A percentile compares a stretch with the other conserved stretches of the same genome.
Evolutionary conservation across 2,797 vertebrate species (phyloP).

Genomic region (Thalassophryne amazonica): DNA sequence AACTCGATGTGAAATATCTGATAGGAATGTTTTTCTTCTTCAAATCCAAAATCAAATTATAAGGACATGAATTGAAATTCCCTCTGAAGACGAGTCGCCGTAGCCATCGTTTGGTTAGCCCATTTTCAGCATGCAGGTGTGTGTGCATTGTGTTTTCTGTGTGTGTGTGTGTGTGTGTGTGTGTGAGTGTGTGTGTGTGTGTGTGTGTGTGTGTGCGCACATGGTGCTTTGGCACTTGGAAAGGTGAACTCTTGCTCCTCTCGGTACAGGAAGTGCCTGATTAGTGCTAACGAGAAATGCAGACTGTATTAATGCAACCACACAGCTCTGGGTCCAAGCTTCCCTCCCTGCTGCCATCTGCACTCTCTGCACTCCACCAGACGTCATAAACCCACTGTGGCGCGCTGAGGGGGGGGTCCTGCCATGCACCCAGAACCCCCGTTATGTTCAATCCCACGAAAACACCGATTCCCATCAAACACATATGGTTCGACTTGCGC

Average conservation of each 20-base stretch:
- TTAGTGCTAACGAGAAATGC: constrained; percentile 83
- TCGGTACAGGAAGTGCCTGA: constrained; percentile 82
- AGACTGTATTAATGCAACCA: constrained; percentile 85
- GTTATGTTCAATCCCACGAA: constrained; percentile 27
- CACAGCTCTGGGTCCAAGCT: constrained; percentile 69
- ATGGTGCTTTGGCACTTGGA: constrained; percentile 52
- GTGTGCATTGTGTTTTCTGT: constrained; percentile 39
- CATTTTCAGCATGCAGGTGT: constrained; percentile 32
- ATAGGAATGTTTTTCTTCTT: no score
- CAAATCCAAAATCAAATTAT: no score
- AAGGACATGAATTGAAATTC: no score
- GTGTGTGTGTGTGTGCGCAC: constrained; percentile 38
- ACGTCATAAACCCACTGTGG: constrained; percentile 73
- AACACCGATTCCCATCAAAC: constrained; percentile 26
- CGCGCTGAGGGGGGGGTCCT: constrained; percentile 58
- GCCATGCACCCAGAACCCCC: constrained; percentile 41
- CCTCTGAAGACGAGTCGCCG: no score
- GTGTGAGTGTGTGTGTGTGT: constrained; percentile 14
- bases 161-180: constrained; percentile 15
- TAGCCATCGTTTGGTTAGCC: no score
- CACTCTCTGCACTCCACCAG: constrained; percentile 69
- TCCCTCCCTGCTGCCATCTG: constrained; percentile 75
- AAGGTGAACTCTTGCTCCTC: constrained; percentile 78
- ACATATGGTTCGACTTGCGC: constrained; percentile 23
- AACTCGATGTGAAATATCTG: no score